Conservation (phyloP, 1,140 invertebrate species). For the Leptinotarsa texana region DNA sequence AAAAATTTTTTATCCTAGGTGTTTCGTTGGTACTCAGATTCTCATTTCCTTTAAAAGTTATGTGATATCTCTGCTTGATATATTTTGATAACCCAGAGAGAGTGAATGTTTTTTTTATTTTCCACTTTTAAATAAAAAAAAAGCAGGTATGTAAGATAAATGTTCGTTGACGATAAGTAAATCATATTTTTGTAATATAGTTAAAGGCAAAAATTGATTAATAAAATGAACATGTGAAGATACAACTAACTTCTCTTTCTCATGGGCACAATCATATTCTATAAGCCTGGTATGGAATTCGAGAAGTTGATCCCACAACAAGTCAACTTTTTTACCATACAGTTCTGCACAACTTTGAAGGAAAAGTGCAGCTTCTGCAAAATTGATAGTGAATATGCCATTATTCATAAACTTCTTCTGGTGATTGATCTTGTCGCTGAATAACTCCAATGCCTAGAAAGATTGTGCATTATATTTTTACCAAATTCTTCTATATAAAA, state of each 20-base stretch:
- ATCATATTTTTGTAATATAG: too few species aligned
- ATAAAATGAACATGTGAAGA: background rate
- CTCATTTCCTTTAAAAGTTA: too few species aligned
- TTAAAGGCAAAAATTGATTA: too few species aligned
- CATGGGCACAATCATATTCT: slow-evolving; percentile 33
- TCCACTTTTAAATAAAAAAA: too few species aligned
- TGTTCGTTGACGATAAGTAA: too few species aligned
- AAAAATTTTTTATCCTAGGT: too few species aligned
- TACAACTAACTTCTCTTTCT: slow-evolving; percentile 21
- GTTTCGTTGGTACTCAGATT: too few species aligned
- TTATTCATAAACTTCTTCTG: slow-evolving; percentile 43
- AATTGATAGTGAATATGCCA: slow-evolving; percentile 51
- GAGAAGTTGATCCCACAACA: slow-evolving; percentile 46
- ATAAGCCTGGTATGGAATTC: slow-evolving; percentile 38
- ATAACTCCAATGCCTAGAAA: slow-evolving; percentile 46
- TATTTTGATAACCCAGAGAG: too few species aligned
- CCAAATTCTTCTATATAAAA: background rate
- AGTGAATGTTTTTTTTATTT: too few species aligned
- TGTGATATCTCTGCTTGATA: too few species aligned
- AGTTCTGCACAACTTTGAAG: slow-evolving; percentile 45
- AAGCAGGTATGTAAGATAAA: too few species aligned
- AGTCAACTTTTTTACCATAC: slow-evolving; percentile 51
- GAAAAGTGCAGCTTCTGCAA: slow-evolving; percentile 50
- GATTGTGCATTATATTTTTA: background rate
- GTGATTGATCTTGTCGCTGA: slow-evolving; percentile 36